Base-by-base conservation (phyloP, 2,797 vertebrate genomes). In the Enteromius radiatus region DNA sequence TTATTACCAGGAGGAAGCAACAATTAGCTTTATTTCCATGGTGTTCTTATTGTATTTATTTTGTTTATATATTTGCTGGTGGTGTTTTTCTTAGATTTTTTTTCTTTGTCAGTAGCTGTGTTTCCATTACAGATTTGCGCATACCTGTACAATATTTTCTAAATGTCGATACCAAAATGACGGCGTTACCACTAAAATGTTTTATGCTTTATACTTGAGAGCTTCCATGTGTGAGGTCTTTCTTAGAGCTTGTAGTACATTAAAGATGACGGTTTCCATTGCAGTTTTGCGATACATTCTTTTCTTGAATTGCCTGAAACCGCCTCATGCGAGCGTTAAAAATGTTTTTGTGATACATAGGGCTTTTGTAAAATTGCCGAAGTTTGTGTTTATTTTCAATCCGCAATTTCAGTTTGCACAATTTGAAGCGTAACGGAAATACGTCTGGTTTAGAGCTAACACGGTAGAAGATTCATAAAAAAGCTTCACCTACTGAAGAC, bases 1-100 rank as follows among this genome's bases (percentile, higher is more conserved):
- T 82, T 84, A 83, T 85, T 86, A 83, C 68, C 76, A 49, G 63
- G 67, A 67, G 43, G 68, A 61, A 76, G 76, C 71, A 80, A 59
- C 83, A 81, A 79, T 64, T 75, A 28, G 69, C 73, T 70, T 31
- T 45, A 36, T 61, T 76, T 78, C 7, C 15, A 67, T 49, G 49
- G 28, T 52, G 3, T 28, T 61, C 21, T 31, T 38, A 11, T 56
- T 54, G 2, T 63, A 43, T 54, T 63, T 59, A 52, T 43, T 75
- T 21, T 11, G 45, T 59, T 82, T 73, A 21, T 33, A 38, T 31
- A 59, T 45, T 47, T n/a, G 15, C 38, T 47, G 23, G 52, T 75
- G 54, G 36, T 43, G 4, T 75, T 75, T 75, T 36, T 38, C 5
- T 75, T 12, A 43, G 12, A 15, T 26, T 68, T 28, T 1, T 17